phyloP scores from a whole-genome alignment of 1,140 invertebrate species.

The Drosophila carrolli region DNA sequence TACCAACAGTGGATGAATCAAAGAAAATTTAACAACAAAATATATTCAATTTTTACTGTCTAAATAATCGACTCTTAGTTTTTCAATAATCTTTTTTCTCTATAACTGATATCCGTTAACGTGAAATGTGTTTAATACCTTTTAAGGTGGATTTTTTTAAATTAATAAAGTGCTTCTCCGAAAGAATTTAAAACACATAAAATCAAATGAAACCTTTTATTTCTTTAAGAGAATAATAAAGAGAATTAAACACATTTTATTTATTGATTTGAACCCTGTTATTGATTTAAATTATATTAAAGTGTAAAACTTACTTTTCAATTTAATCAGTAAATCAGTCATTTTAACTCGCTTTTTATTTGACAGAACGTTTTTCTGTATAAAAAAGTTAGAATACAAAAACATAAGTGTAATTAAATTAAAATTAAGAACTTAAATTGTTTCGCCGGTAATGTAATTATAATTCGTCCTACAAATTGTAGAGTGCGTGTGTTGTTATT shows the following conservation, averaged over 20 bases:
- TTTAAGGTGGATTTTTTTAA: not conserved
- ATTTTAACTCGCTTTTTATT: conserved; percentile 36
- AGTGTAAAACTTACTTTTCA: conserved; percentile 31
- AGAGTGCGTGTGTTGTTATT: conserved; percentile 1
- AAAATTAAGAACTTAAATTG: not conserved
- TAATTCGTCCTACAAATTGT: conserved; percentile 10
- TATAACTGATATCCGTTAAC: not conserved
- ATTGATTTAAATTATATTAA: conserved; percentile 10
- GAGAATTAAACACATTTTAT: not conserved
- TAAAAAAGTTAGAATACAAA: conserved; percentile 23
- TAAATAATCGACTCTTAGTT: not conserved
- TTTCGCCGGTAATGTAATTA: not conserved
- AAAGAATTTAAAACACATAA: not conserved
- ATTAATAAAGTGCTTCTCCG: not conserved
- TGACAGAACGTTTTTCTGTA: conserved; percentile 25
- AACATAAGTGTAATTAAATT: conserved; percentile 15
- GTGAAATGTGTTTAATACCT: not conserved
- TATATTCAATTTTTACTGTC: too few relatives aligned
- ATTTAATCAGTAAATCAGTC: conserved; percentile 27
- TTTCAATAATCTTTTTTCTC: conserved; percentile 1
- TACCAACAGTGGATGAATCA: too few relatives aligned
- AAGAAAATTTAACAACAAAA: too few relatives aligned
- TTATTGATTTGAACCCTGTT: not conserved
- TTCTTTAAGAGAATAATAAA: not conserved
- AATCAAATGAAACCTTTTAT: too few relatives aligned